Conservation (phyloP, 2,888 invertebrate genomes). For the Protula sp. region DNA sequence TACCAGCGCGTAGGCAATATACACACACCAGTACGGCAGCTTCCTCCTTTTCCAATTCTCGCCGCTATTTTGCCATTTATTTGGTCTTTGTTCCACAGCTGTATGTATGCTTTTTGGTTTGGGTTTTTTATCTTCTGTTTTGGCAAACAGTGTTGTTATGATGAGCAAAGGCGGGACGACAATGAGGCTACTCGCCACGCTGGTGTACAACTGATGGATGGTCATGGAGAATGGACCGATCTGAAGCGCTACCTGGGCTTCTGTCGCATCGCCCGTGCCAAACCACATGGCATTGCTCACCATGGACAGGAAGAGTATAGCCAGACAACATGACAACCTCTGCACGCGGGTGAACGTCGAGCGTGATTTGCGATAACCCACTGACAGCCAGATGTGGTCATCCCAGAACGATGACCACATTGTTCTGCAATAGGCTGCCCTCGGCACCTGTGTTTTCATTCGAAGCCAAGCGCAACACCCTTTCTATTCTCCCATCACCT, state of each 20-base stretch:
- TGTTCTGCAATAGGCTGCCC: slow-evolving; percentile 3
- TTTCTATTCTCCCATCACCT: slow-evolving; percentile 47
- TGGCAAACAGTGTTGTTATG: slow-evolving; percentile 25
- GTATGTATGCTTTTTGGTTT: not conserved
- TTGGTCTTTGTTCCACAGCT: not conserved
- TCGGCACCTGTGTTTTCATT: not conserved
- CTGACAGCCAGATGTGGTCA: slow-evolving; percentile 55
- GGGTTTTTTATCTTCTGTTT: not conserved
- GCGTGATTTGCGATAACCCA: slow-evolving; percentile 50
- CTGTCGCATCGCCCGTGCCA: not conserved
- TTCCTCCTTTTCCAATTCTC: not conserved
- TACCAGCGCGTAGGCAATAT: slow-evolving; percentile 14
- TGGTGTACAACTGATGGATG: slow-evolving; percentile 24
- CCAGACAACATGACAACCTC: slow-evolving; percentile 31
- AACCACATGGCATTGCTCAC: slow-evolving; percentile 34
- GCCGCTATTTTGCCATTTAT: too few relatives aligned
- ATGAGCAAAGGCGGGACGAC: slow-evolving; percentile 27
- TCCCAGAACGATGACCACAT: slow-evolving; percentile 30
- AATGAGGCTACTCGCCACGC: slow-evolving; percentile 28
- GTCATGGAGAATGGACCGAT: slow-evolving; percentile 23
- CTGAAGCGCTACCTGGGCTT: not conserved
- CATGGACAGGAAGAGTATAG: slow-evolving; percentile 34
- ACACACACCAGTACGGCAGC: slow-evolving; percentile 14
- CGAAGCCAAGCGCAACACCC: slow-evolving; percentile 11
- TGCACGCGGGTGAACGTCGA: slow-evolving; percentile 49